Conservation (phyloP, 1,140 invertebrate species). For the Paralvinella palmiformis region DNA sequence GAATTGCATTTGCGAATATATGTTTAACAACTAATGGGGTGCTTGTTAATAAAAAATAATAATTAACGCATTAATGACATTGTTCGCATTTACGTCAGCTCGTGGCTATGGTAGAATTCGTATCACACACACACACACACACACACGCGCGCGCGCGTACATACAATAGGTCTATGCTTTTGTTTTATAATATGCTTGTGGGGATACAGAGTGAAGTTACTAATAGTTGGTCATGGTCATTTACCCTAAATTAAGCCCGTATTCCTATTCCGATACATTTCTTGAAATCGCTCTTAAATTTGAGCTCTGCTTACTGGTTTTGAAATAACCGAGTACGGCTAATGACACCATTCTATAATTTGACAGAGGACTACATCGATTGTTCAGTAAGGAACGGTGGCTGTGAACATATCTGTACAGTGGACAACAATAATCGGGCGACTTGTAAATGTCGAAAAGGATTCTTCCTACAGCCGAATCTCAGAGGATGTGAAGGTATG, state of each 20-base stretch:
- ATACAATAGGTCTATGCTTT: too few species aligned
- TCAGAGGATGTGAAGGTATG: constrained; percentile 1
- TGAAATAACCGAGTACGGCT: background rate
- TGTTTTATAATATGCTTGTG: background rate
- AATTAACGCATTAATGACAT: too few species aligned
- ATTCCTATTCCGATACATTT: background rate
- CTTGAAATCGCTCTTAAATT: background rate
- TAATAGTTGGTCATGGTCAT: too few species aligned
- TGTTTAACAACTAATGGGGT: too few species aligned
- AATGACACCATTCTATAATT: background rate
- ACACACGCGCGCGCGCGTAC: too few species aligned
- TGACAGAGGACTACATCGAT: background rate
- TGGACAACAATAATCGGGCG: background rate
- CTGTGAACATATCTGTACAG: background rate
- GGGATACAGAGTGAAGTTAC: background rate
- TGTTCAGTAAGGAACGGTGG: constrained; percentile 1
- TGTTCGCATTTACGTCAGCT: too few species aligned
- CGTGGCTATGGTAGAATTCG: too few species aligned
- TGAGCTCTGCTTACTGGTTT: background rate
- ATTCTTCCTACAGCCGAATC: background rate
- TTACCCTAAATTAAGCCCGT: too few species aligned
- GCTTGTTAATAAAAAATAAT: too few species aligned
- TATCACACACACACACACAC: too few species aligned
- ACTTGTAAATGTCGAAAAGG: background rate
- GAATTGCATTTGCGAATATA: too few species aligned